Evolutionary conservation across 1,140 invertebrate genomes (phyloP).

Genomic region (Agrilus planipennis): DNA sequence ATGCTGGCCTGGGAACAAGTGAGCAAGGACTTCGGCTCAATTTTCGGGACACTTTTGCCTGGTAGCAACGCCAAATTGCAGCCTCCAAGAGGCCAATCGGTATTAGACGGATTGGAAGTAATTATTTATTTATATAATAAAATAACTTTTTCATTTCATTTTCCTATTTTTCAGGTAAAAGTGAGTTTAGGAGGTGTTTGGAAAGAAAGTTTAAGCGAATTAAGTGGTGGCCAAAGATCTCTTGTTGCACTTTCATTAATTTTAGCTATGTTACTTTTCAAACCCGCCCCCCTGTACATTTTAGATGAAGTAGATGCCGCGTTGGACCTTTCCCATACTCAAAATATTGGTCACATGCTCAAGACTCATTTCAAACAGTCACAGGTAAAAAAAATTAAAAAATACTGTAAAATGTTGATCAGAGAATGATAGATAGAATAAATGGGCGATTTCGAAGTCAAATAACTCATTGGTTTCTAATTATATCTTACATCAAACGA

Average conservation of each 20-base stretch:
- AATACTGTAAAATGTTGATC: not conserved
- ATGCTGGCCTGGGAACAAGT: slow-evolving; percentile 72
- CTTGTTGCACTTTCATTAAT: slow-evolving; percentile 94
- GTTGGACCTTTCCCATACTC: slow-evolving; percentile 94
- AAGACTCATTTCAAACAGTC: slow-evolving; percentile 89
- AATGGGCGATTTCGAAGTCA: too few species aligned
- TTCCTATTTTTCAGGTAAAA: slow-evolving; percentile 49
- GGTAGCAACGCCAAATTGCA: slow-evolving; percentile 77
- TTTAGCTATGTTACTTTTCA: slow-evolving; percentile 91
- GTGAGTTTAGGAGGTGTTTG: slow-evolving; percentile 88
- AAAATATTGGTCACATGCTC: slow-evolving; percentile 97
- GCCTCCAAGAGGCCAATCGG: slow-evolving; percentile 58
- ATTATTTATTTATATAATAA: not conserved
- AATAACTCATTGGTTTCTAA: too few species aligned
- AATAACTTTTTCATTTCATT: not conserved
- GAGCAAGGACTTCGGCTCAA: slow-evolving; percentile 89
- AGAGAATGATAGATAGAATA: too few species aligned
- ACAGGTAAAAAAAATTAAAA: slow-evolving; percentile 46
- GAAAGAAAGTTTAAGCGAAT: slow-evolving; percentile 92
- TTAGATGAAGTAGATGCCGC: slow-evolving; percentile 99
- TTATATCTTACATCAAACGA: too few species aligned
- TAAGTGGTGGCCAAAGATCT: slow-evolving; percentile 94
- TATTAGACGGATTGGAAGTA: slow-evolving; percentile 82
- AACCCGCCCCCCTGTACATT: slow-evolving; percentile 97
- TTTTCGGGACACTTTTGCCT: slow-evolving; percentile 84